Percentiles rank a stretch among this genome's conserved stretches.
phyloP scores from a whole-genome alignment of 2,888 invertebrate species.

The Drosophila mimica region DNA sequence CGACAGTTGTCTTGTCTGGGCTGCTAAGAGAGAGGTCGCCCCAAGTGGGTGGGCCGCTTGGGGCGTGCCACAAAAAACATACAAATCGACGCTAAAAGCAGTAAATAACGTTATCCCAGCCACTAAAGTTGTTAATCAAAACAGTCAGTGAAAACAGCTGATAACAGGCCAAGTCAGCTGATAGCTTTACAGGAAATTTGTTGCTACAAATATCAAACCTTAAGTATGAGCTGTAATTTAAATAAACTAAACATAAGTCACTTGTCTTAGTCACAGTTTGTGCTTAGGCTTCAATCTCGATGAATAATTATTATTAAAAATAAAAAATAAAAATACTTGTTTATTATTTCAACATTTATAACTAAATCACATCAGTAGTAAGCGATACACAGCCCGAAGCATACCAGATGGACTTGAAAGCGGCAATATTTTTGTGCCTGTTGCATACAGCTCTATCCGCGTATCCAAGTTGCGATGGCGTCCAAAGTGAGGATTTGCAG shows the following conservation, averaged over 20 bases:
- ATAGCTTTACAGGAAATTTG: background rate
- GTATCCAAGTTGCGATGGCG: background rate
- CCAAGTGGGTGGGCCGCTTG: conserved; percentile 4
- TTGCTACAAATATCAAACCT: background rate
- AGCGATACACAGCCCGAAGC: background rate
- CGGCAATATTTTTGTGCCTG: no score
- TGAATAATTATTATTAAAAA: no score
- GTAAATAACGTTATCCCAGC: conserved; percentile 47
- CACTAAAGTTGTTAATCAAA: conserved; percentile 53
- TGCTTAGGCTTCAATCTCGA: background rate
- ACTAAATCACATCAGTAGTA: no score
- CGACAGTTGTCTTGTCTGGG: conserved; percentile 49
- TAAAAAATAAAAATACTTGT: background rate
- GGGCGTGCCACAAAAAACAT: conserved; percentile 50
- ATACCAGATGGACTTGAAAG: background rate
- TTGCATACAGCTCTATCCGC: background rate
- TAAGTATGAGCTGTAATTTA: background rate
- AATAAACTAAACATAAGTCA: background rate
- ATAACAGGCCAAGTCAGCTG: background rate
- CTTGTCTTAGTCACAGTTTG: background rate
- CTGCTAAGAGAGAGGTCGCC: conserved; percentile 18
- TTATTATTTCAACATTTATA: background rate
- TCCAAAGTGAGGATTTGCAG: background rate
- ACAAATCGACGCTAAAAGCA: conserved; percentile 71
- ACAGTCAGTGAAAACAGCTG: background rate